phyloP scores from a whole-genome alignment of 2,888 invertebrate species.

The Dinocampus coccinellae region DNA sequence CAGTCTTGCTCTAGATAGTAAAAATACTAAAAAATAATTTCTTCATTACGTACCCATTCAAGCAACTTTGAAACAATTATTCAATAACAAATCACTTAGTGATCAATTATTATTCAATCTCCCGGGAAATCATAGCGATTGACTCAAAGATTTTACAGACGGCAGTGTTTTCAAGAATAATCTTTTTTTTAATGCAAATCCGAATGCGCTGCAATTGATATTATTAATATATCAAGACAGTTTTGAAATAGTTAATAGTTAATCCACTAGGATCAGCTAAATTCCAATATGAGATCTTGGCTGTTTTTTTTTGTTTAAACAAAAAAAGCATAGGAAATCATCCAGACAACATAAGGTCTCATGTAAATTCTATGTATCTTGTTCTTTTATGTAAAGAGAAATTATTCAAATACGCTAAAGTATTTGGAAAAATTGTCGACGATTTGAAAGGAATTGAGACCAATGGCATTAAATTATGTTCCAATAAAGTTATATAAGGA shows the following conservation, averaged over 20 bases:
- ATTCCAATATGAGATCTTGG: conserved; percentile 44
- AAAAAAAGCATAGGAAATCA: conserved; percentile 44
- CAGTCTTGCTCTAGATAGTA: conserved; percentile 28
- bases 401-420: conserved; percentile 41
- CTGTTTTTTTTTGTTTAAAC: too few relatives aligned
- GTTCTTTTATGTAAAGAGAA: conserved; percentile 35
- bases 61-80: conserved; percentile 41
- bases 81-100: conserved; percentile 39
- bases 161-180: conserved; percentile 46
- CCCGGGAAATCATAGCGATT: background rate
- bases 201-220: conserved; percentile 42
- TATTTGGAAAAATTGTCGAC: conserved; percentile 42
- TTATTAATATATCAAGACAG: conserved; percentile 48
- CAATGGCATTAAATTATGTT: conserved; percentile 31
- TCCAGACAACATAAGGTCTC: conserved; percentile 37
- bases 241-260: conserved; percentile 45
- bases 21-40: conserved; percentile 19
- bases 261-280: conserved; percentile 45
- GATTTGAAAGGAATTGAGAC: conserved; percentile 44
- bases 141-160: conserved; percentile 50
- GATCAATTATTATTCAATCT: conserved; percentile 24
- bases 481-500: conserved; percentile 38
- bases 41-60: conserved; percentile 42
- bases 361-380: conserved; percentile 43
- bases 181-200: conserved; percentile 46